A percentile compares a stretch with the other conserved stretches of the same genome.
phyloP scores from a whole-genome alignment of 1,140 invertebrate genomes.

The Ephestia elutella region DNA sequence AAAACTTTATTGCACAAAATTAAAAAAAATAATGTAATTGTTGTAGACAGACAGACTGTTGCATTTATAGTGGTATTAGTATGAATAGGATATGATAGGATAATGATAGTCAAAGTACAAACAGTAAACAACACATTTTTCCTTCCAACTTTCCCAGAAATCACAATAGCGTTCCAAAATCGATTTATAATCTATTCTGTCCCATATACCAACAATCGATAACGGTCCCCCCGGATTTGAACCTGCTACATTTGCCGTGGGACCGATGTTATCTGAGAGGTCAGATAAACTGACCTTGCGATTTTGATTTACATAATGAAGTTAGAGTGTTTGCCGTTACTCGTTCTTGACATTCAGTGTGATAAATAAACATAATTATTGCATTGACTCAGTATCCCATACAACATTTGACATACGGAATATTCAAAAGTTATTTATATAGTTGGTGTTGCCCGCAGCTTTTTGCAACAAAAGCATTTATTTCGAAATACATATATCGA shows the following conservation, averaged over 20 bases:
- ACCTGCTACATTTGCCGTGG: background rate
- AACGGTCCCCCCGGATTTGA: background rate
- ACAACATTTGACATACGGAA: too few species aligned
- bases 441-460: too few species aligned
- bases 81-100: too few species aligned
- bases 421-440: too few species aligned
- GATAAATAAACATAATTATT: background rate
- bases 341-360: background rate
- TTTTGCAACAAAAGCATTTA: too few species aligned
- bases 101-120: too few species aligned
- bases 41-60: too few species aligned
- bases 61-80: too few species aligned
- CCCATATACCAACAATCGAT: background rate
- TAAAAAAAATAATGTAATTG: too few species aligned
- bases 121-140: background rate
- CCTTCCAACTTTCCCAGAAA: background rate
- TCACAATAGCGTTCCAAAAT: background rate
- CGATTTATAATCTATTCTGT: background rate
- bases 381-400: too few species aligned
- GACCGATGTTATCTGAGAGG: constrained; percentile 1
- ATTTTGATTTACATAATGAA: background rate
- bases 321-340: background rate
- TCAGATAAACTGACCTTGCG: background rate
- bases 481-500: too few species aligned
- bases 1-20: too few species aligned